Evolutionary conservation across 2,797 vertebrate genomes (phyloP).

Genomic region (Somateria mollissima): DNA sequence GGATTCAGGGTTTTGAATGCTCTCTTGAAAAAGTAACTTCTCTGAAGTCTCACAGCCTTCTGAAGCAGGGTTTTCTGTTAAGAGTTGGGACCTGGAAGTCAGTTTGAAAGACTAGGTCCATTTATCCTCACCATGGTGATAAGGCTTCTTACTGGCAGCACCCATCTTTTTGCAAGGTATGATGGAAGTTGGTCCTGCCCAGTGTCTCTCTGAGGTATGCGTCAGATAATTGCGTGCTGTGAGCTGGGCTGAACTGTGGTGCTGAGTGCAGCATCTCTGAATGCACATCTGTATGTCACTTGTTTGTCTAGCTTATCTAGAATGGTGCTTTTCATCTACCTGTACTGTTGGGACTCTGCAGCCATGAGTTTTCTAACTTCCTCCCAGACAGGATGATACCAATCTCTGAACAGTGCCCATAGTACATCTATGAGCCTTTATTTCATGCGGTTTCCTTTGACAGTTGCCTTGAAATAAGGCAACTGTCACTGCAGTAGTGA

Average conservation of each 20-base stretch:
- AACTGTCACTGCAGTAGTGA: too few relatives aligned
- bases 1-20: neutral
- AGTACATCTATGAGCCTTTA: neutral
- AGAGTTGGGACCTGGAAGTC: neutral
- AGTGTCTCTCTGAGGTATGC: neutral
- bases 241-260: neutral
- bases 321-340: neutral
- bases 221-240: neutral
- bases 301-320: neutral
- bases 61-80: neutral
- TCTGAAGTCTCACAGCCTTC: neutral
- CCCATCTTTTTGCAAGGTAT: fast-evolving
- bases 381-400: neutral
- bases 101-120: fast-evolving
- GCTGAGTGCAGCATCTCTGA: neutral
- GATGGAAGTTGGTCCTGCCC: neutral
- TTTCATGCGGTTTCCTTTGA: neutral
- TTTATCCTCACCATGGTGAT: neutral
- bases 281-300: neutral
- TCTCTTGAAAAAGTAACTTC: neutral
- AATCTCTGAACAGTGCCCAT: neutral
- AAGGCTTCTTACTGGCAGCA: neutral
- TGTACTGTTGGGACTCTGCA: fast-evolving
- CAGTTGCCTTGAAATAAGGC: neutral
- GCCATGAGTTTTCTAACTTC: neutral